phyloP scores from a whole-genome alignment of 1,140 invertebrate species.

The Acromyrmex echinatior region DNA sequence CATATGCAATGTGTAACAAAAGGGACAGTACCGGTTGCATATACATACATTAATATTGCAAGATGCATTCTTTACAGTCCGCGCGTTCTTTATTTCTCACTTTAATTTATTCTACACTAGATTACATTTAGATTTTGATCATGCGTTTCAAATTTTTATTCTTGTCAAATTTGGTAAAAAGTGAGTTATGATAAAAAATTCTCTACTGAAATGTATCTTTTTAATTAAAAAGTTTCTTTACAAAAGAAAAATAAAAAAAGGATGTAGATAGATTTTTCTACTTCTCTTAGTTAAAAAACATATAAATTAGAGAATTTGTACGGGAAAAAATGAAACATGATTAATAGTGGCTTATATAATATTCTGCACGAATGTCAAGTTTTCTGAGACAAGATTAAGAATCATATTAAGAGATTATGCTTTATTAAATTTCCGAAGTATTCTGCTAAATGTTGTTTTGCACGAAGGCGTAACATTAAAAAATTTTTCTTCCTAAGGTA shows the following conservation, averaged over 20 bases:
- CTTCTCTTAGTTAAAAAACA: background rate
- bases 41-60: conserved; percentile 9
- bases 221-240: conserved; percentile 51
- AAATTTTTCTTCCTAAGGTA: conserved; percentile 32
- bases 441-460: conserved; percentile 12
- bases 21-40: background rate
- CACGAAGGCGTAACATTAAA: conserved; percentile 10
- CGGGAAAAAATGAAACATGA: background rate
- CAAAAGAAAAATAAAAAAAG: background rate
- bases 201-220: conserved; percentile 74
- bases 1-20: background rate
- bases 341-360: background rate
- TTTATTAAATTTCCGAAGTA: conserved; percentile 6
- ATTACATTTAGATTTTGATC: conserved; percentile 37
- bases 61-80: background rate
- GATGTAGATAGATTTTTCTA: background rate
- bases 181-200: conserved; percentile 78
- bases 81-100: background rate
- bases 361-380: background rate
- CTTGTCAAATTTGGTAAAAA: conserved; percentile 8
- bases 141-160: background rate
- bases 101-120: background rate
- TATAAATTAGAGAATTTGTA: conserved; percentile 20
- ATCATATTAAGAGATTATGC: conserved; percentile 29
- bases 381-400: background rate